These are phyloP conservation scores for Drosophila trapezifrons DNA, from an alignment of 1,140 invertebrate genomes.

Conservation along the genomic window DNA sequence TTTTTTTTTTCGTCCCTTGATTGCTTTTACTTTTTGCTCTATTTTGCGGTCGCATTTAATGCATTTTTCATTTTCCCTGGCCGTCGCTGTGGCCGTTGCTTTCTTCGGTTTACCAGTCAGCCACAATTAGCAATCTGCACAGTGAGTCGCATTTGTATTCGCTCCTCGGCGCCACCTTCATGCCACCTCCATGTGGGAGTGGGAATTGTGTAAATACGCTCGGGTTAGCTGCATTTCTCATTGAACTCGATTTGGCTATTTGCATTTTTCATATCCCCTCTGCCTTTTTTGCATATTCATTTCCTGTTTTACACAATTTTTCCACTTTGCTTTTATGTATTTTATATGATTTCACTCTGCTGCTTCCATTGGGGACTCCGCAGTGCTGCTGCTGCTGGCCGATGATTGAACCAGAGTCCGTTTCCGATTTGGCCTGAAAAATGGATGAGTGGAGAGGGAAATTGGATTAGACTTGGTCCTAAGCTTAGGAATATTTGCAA, in stretches of 20 bases:
- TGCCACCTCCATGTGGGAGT: slow-evolving; percentile 9
- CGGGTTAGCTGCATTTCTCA: slow-evolving; percentile 62
- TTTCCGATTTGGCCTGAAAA: slow-evolving; percentile 35
- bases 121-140: slow-evolving; percentile 70
- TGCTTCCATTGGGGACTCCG: slow-evolving; percentile 7
- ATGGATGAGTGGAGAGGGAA: slow-evolving; percentile 11
- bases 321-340: slow-evolving; percentile 51
- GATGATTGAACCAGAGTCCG: slow-evolving; percentile 32
- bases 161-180: slow-evolving; percentile 14
- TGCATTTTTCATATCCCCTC: slow-evolving; percentile 80
- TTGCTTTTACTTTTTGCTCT: slow-evolving; percentile 54
- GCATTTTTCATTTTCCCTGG: slow-evolving; percentile 64
- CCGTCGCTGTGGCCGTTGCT: slow-evolving; percentile 19
- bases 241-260: slow-evolving; percentile 78
- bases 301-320: slow-evolving; percentile 66
- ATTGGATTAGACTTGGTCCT: slow-evolving; percentile 15
- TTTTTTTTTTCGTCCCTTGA: slow-evolving; percentile 40
- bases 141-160: slow-evolving; percentile 61
- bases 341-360: slow-evolving; percentile 46
- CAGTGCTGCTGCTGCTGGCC: slow-evolving; percentile 28
- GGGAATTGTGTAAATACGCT: slow-evolving; percentile 54
- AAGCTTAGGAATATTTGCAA: background rate
- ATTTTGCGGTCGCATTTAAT: slow-evolving; percentile 76
- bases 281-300: slow-evolving; percentile 76
- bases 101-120: slow-evolving; percentile 51